A percentile compares a stretch with the other conserved stretches of the same genome.
Evolutionary conservation across 2,888 invertebrate species (phyloP).

Genomic region (Spialia ferax): DNA sequence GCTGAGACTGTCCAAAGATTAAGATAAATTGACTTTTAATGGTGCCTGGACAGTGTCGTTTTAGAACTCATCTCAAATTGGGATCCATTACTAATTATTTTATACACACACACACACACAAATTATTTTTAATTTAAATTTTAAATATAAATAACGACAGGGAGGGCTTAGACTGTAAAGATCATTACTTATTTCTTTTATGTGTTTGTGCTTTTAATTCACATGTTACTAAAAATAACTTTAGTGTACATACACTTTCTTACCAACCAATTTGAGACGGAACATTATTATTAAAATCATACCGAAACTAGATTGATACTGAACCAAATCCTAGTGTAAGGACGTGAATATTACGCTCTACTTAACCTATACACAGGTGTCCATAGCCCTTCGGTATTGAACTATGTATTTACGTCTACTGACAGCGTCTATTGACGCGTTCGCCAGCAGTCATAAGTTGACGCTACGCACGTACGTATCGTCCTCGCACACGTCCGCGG

Average conservation of each 20-base stretch:
- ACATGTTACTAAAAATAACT: not conserved
- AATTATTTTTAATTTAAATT: no score
- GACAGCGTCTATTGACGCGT: constrained; percentile 54
- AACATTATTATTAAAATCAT: not conserved
- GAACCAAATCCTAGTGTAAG: no score
- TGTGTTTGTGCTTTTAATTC: no score
- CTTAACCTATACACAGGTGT: constrained; percentile 27
- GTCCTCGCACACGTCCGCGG: constrained; percentile 68
- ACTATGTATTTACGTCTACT: constrained; percentile 23
- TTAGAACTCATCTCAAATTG: not conserved
- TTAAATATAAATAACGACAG: no score
- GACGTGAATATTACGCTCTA: no score
- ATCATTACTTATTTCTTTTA: no score
- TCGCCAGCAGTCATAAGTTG: constrained; percentile 78
- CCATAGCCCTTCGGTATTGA: constrained; percentile 31
- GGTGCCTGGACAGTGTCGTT: not conserved
- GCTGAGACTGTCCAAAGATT: not conserved
- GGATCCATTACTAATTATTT: not conserved
- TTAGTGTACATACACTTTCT: no score
- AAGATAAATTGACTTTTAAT: not conserved
- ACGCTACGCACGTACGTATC: constrained; percentile 70
- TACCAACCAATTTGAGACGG: not conserved
- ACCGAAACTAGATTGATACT: not conserved
- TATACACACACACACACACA: no score
- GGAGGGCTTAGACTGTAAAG: no score